phyloP scores from a whole-genome alignment of 2,888 invertebrate genomes.

The Pasiphila rectangulata region DNA sequence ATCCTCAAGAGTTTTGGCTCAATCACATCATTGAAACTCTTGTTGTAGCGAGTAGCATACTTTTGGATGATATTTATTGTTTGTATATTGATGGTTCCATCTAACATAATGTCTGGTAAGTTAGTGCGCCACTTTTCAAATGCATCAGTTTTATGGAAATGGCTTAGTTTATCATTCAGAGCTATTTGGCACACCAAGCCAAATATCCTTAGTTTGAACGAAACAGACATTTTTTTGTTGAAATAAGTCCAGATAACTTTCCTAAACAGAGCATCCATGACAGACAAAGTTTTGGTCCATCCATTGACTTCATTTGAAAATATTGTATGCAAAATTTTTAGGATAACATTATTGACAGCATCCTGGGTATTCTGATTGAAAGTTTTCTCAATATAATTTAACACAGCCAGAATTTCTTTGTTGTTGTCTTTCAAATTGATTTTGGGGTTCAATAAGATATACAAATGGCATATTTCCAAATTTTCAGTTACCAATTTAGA shows the following conservation, averaged over 20 bases:
- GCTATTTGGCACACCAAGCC: slow-evolving; percentile 68
- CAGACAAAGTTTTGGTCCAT: slow-evolving; percentile 58
- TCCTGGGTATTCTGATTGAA: slow-evolving; percentile 52
- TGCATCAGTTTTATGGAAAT: slow-evolving; percentile 58
- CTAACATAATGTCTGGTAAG: slow-evolving; percentile 80
- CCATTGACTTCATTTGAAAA: slow-evolving; percentile 58
- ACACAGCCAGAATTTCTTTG: slow-evolving; percentile 57
- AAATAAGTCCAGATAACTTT: slow-evolving; percentile 66
- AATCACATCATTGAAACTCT: slow-evolving; percentile 71
- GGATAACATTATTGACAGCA: slow-evolving; percentile 46
- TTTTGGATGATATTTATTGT: slow-evolving; percentile 80
- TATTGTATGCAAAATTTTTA: slow-evolving; percentile 58
- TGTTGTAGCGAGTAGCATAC: slow-evolving; percentile 79
- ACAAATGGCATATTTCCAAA: slow-evolving; percentile 68
- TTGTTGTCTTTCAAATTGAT: slow-evolving; percentile 59
- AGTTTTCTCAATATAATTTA: slow-evolving; percentile 77
- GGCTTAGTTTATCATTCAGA: slow-evolving; percentile 58
- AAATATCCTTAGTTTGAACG: slow-evolving; percentile 64
- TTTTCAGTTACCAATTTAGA: slow-evolving; percentile 60
- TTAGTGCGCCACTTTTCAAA: slow-evolving; percentile 77
- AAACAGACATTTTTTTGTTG: slow-evolving; percentile 45
- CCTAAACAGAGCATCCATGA: slow-evolving; percentile 59
- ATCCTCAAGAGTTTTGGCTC: slow-evolving; percentile 65
- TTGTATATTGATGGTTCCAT: slow-evolving; percentile 67
- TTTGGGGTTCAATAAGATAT: slow-evolving; percentile 68